These are phyloP conservation scores for Callopanchax toddi DNA, from an alignment of 2,113 vertebrate genomes.

Conservation along the genomic window DNA sequence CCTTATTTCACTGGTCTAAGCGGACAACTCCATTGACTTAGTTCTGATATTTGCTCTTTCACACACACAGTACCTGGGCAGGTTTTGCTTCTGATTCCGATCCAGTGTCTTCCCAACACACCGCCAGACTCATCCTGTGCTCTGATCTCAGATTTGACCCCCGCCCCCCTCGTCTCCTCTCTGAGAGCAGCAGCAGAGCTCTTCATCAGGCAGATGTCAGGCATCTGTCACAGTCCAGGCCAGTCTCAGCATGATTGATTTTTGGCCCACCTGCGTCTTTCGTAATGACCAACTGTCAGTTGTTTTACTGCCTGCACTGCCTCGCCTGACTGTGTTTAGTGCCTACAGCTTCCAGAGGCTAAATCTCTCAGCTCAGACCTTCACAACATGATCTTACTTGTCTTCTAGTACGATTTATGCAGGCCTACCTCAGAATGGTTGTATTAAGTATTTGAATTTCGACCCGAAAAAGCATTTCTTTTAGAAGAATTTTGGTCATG, in stretches of 20 bases:
- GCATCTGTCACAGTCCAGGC: slow-evolving; percentile 56
- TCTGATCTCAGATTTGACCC: too few relatives aligned
- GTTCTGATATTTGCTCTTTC: too few relatives aligned
- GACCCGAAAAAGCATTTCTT: too few relatives aligned
- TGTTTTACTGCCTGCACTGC: slow-evolving; percentile 62
- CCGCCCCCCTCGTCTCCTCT: background rate
- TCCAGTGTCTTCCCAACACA: too few relatives aligned
- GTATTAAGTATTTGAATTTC: slow-evolving; percentile 16
- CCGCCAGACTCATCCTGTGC: too few relatives aligned
- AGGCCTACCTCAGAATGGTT: slow-evolving; percentile 26
- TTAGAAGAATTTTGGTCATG: slow-evolving; percentile 35
- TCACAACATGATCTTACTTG: slow-evolving; percentile 57
- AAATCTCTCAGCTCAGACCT: slow-evolving; percentile 53
- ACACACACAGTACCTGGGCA: too few relatives aligned
- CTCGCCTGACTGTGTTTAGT: slow-evolving; percentile 39
- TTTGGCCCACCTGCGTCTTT: slow-evolving; percentile 65
- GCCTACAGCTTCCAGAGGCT: slow-evolving; percentile 49
- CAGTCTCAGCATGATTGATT: slow-evolving; percentile 64
- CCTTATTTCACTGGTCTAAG: background rate
- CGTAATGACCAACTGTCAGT: slow-evolving; percentile 70
- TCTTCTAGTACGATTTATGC: slow-evolving; percentile 55
- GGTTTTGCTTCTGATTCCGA: too few relatives aligned
- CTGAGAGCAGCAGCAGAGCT: slow-evolving; percentile 46
- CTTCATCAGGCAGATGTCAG: slow-evolving; percentile 64
- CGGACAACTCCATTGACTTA: too few relatives aligned